Evolutionary conservation across 2,888 invertebrate genomes (phyloP).

Genomic region (Falcaria lacertinaria): DNA sequence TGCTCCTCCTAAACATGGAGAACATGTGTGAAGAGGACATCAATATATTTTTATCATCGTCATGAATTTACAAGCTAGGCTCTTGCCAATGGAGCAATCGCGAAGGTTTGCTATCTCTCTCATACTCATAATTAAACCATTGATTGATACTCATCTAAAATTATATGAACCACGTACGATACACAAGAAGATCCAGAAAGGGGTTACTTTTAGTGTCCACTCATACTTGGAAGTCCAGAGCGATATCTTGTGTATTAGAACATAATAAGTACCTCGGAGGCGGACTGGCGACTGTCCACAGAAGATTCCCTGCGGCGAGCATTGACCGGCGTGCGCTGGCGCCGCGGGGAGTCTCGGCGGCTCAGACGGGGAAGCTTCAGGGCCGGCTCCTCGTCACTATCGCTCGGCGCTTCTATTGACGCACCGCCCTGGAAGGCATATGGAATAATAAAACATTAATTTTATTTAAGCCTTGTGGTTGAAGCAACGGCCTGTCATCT

Average conservation of each 20-base stretch:
- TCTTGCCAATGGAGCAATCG: too few species aligned
- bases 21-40: neutral
- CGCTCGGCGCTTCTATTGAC: conserved; percentile 73
- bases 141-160: too few species aligned
- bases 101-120: too few species aligned
- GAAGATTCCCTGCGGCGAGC: conserved; percentile 47
- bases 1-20: conserved; percentile 60
- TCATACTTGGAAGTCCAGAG: too few species aligned
- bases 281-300: conserved; percentile 66
- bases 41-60: too few species aligned
- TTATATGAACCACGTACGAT: too few species aligned
- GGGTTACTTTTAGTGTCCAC: too few species aligned
- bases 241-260: neutral
- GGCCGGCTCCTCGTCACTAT: conserved; percentile 88
- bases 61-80: too few species aligned
- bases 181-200: too few species aligned
- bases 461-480: too few species aligned
- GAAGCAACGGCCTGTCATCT: too few species aligned
- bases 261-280: conserved; percentile 53
- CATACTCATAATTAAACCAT: too few species aligned
- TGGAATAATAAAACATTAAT: conserved; percentile 11
- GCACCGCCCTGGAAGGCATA: conserved; percentile 79
- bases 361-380: conserved; percentile 85
- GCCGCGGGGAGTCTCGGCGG: conserved; percentile 55
- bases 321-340: conserved; percentile 55